phyloP scores from a whole-genome alignment of 2,797 vertebrate species.

The Decapterus maruadsi region DNA sequence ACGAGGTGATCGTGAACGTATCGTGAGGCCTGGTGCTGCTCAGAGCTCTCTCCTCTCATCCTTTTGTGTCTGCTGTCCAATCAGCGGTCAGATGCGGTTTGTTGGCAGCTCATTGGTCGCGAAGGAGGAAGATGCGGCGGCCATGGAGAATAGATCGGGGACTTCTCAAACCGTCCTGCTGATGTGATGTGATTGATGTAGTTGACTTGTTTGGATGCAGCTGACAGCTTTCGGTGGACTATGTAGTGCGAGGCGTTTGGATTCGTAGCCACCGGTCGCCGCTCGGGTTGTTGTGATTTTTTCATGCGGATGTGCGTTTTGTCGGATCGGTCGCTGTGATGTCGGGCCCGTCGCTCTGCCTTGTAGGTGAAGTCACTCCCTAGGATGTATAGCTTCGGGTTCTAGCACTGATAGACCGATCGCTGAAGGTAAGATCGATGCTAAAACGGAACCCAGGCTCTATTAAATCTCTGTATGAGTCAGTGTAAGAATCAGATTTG shows the following conservation, averaged over 20 bases:
- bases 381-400: slow-evolving; percentile 63
- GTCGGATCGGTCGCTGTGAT: slow-evolving; percentile 39
- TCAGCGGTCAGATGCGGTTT: slow-evolving; percentile 48
- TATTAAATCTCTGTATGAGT: no score
- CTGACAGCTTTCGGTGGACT: neutral
- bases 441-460: neutral
- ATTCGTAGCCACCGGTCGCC: accelerated
- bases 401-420: slow-evolving; percentile 38
- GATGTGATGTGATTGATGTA: slow-evolving; percentile 21
- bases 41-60: slow-evolving; percentile 68
- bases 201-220: neutral
- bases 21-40: slow-evolving; percentile 25
- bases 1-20: slow-evolving; percentile 19
- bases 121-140: slow-evolving; percentile 77
- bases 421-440: slow-evolving; percentile 59
- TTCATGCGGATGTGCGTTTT: neutral
- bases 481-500: neutral
- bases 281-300: neutral
- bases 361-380: slow-evolving; percentile 63
- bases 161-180: slow-evolving; percentile 45
- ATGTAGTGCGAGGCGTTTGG: neutral
- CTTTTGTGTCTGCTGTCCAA: slow-evolving; percentile 77
- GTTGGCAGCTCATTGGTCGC: slow-evolving; percentile 67
- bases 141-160: slow-evolving; percentile 51
- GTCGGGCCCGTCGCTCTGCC: slow-evolving; percentile 62